These are phyloP conservation scores for Pyxicephalus adspersus DNA, from an alignment of 2,113 vertebrate genomes.

Conservation along the genomic window DNA sequence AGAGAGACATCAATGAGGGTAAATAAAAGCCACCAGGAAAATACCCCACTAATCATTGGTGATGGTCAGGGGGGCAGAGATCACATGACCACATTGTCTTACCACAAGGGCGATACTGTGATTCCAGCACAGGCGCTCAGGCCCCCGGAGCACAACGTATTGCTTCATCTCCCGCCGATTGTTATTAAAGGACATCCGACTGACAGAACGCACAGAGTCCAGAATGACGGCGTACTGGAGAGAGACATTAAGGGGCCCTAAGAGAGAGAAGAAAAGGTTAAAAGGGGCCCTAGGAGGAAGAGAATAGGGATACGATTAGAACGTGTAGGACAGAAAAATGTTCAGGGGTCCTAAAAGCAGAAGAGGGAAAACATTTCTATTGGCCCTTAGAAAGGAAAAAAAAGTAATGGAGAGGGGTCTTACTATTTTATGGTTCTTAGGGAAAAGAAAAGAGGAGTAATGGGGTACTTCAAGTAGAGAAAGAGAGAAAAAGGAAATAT, in stretches of 20 bases:
- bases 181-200: slow-evolving; percentile 15
- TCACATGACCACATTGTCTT: neutral
- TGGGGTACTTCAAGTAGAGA: too few relatives aligned
- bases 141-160: neutral
- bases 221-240: slow-evolving; percentile 3
- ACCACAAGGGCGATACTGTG: neutral
- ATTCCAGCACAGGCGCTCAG: neutral
- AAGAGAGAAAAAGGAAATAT: too few relatives aligned
- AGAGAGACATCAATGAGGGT: neutral
- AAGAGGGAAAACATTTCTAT: too few relatives aligned
- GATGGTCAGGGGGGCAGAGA: too few relatives aligned
- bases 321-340: too few relatives aligned
- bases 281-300: neutral
- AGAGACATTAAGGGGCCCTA: neutral
- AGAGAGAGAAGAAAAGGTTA: neutral
- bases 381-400: too few relatives aligned
- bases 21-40: too few relatives aligned
- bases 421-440: too few relatives aligned
- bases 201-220: neutral
- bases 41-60: neutral
- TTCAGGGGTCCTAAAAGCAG: too few relatives aligned
- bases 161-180: neutral
- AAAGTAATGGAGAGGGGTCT: too few relatives aligned
- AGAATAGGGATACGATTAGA: neutral
- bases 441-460: too few relatives aligned